phyloP scores from a whole-genome alignment of 2,113 vertebrate species.

The Camelus bactrianus region DNA sequence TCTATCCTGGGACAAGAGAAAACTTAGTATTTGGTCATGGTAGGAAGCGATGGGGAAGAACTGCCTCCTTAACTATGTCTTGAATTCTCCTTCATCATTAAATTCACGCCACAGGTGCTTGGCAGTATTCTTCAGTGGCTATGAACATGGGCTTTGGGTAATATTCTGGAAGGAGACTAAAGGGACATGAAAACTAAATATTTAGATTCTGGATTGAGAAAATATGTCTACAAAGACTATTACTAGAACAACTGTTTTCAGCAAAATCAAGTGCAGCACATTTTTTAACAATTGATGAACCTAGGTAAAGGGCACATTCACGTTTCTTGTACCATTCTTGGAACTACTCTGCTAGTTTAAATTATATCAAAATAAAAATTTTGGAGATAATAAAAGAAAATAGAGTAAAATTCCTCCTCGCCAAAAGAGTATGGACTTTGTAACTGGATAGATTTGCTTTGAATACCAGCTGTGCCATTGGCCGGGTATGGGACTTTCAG shows the following conservation, averaged over 20 bases:
- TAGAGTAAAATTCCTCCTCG: not conserved
- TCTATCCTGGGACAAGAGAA: not conserved
- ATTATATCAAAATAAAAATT: conserved; percentile 17
- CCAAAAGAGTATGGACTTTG: not conserved
- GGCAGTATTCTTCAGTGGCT: not conserved
- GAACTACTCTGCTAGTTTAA: not conserved
- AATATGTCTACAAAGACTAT: not conserved
- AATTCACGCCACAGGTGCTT: not conserved
- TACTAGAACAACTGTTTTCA: not conserved
- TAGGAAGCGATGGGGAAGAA: not conserved
- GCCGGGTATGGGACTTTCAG: not conserved
- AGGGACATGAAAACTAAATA: not conserved
- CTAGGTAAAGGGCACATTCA: not conserved
- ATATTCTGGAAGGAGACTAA: not conserved
- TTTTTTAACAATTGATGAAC: not conserved
- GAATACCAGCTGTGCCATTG: not conserved
- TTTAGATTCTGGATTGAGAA: not conserved
- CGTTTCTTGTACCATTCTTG: not conserved
- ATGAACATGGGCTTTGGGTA: not conserved
- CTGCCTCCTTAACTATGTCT: not conserved
- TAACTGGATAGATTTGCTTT: not conserved
- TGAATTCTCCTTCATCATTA: not conserved
- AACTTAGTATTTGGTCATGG: not conserved
- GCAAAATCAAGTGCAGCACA: not conserved
- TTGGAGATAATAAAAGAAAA: not conserved